Evolutionary conservation across 2,888 invertebrate species (phyloP).

Genomic region (Campopleginae sp.): DNA sequence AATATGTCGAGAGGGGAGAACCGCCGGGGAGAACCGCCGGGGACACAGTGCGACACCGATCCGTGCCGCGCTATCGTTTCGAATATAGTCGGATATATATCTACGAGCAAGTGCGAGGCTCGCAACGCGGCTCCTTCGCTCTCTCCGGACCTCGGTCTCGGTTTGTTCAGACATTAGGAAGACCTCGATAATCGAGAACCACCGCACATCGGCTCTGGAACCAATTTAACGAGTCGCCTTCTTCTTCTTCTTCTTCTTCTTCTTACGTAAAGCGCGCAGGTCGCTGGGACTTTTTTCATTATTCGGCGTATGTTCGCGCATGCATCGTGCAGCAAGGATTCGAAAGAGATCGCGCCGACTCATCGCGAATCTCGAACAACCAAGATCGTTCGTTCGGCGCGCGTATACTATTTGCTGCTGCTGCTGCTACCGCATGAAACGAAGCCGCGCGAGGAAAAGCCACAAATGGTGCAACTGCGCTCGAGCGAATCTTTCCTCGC

Average conservation of each 20-base stretch:
- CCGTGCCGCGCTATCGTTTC: neutral
- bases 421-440: too few relatives aligned
- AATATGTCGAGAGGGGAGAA: slow-evolving; percentile 46
- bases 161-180: slow-evolving; percentile 74
- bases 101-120: neutral
- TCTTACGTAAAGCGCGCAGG: slow-evolving; percentile 70
- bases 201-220: slow-evolving; percentile 63
- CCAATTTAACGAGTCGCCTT: slow-evolving; percentile 72
- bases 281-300: neutral
- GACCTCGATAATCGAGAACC: slow-evolving; percentile 71
- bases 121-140: neutral
- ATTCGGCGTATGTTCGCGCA: neutral
- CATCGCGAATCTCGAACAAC: slow-evolving; percentile 38
- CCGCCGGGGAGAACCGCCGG: neutral
- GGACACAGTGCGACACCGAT: slow-evolving; percentile 11
- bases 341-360: slow-evolving; percentile 28
- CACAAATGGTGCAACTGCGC: neutral
- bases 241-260: slow-evolving; percentile 65
- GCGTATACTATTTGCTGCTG: too few relatives aligned
- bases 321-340: neutral
- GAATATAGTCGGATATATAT: neutral
- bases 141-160: slow-evolving; percentile 32
- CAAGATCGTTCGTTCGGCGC: too few relatives aligned
- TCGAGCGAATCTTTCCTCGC: neutral
- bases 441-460: neutral